Base-by-base conservation (phyloP, 2,797 vertebrate genomes). In the Lutjanus campechanus region DNA sequence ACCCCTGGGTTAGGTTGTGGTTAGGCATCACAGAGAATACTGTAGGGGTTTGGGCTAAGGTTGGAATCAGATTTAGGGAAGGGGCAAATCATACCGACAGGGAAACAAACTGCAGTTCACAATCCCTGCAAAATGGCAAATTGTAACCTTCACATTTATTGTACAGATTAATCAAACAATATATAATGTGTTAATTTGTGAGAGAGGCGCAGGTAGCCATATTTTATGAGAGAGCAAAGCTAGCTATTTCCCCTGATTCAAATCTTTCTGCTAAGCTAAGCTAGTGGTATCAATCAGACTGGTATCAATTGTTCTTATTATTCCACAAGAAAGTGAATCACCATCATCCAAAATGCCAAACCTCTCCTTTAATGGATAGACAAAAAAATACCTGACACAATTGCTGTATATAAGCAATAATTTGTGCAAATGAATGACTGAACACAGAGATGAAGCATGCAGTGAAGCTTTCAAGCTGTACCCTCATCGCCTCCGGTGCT, bases 381-480 rank as follows among this genome's bases (percentile, higher is more conserved):
- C 40, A 17, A 3, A 53, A 22, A 15, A 15, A 59, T 20, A 13
- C 9, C 53, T 12, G 2, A 19, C 15, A 36, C 29, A 56, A 55
- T 43, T 7, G 10, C 73, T 69, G 36, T 56, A 47, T 56, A 55
- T 29, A 49, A 75, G 63, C 54, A 79, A 64, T 69, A 69, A 70
- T 71, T 10, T 73, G 56, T 59, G 43, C 60, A 79, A 86, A 86
- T 81, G 15, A 85, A 64, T 61, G 56, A 81, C 11, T 74, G 51
- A 90, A 79, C 78, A 83, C 11, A 44, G 59, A 62, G 36, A 83
- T 74, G 55, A 74, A 61, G 72, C 44, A 65, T 41, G 63, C 20
- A 16, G 63, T 22, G 55, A 79, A 60, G 84, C 78, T 87, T 81
- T 86, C 64, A 77, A 77, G 68, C 72, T 65, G 69, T 36, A 65